Percentiles rank a stretch among this genome's conserved stretches.
Evolutionary conservation across 2,888 invertebrate genomes (phyloP).

Genomic region (Epinotia demarniana): DNA sequence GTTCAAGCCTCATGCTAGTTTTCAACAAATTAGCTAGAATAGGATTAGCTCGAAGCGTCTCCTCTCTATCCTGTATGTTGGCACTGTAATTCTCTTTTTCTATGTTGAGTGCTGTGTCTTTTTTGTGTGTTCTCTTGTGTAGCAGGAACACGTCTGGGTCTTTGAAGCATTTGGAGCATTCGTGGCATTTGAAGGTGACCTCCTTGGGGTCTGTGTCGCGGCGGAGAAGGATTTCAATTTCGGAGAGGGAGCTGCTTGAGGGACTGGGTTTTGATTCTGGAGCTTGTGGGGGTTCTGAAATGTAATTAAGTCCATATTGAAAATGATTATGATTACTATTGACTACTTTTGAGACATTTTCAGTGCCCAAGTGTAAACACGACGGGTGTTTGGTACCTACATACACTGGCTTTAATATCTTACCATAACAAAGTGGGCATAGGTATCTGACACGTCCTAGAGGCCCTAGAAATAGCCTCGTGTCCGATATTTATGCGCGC

Average conservation of each 20-base stretch:
- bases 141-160: conserved; percentile 75
- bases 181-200: conserved; percentile 63
- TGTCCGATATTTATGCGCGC: too few relatives aligned
- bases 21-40: conserved; percentile 73
- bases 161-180: conserved; percentile 77
- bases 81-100: conserved; percentile 66
- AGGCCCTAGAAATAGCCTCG: too few relatives aligned
- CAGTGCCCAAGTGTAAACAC: too few relatives aligned
- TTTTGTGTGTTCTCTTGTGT: conserved; percentile 66
- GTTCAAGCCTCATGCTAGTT: conserved; percentile 46
- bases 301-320: too few relatives aligned
- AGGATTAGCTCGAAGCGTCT: conserved; percentile 71
- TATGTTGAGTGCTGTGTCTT: conserved; percentile 34
- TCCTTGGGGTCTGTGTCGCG: conserved; percentile 35
- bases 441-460: too few relatives aligned
- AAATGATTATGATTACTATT: too few relatives aligned
- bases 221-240: conserved; percentile 27
- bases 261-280: conserved; percentile 45
- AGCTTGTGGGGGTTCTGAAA: conserved; percentile 33
- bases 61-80: conserved; percentile 54
- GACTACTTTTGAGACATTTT: too few relatives aligned
- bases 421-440: too few relatives aligned
- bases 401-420: too few relatives aligned
- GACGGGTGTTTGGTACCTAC: too few relatives aligned
- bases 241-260: conserved; percentile 35